Base-by-base conservation (phyloP, 2,797 vertebrate genomes). In the Pantherophis vulpinus region DNA sequence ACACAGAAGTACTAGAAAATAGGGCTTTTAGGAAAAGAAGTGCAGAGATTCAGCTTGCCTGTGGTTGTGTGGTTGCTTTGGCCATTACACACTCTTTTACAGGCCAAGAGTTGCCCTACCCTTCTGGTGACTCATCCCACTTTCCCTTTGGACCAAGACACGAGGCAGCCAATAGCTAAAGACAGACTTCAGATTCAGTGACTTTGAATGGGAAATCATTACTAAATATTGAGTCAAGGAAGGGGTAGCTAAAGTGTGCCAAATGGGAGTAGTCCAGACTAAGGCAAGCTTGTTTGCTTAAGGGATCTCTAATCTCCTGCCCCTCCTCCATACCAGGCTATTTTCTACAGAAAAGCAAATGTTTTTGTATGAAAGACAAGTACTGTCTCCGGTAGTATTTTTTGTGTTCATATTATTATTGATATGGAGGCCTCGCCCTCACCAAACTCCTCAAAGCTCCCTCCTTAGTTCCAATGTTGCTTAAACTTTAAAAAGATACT, bases 101-200 rank as follows among this genome's bases (percentile, higher is more conserved):
- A 29, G 12, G 32, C 25, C 93, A 92, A 89, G 89, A 94, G 59
- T 91, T 13, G 0, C 92, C 87, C 87, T 3, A 0, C 87, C 94
- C 93, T 90, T 92, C 54, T 55, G 55, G 7, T 94, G 95, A 94
- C 88, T 95, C 94, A 96, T 92, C 58, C 54, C 37, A 60, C 86
- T 90, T 93, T 92, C 91, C 47, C 5, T 89, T 79, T 47, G 86
- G 61, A 66, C 61, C 74, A 51, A 70, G 90, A 83, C 5, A 2
- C 5, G 0, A 90, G 55, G 54, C 79, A 51, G 86, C 86, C 89
- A 23, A 25, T n/a, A 92, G 66, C 87, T 51, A 88, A 54, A 88
- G 89, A 61, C 42, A 91, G 79, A 51, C 18, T 63, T 90, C 54
- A 89, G 61, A 32, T 0, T 25, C 29, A 61, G 66, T 91, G 61